A percentile compares a stretch with the other conserved stretches of the same genome.
These are phyloP conservation scores for Hylaeus volcanicus DNA, from an alignment of 1,140 invertebrate genomes.

Conservation along the genomic window DNA sequence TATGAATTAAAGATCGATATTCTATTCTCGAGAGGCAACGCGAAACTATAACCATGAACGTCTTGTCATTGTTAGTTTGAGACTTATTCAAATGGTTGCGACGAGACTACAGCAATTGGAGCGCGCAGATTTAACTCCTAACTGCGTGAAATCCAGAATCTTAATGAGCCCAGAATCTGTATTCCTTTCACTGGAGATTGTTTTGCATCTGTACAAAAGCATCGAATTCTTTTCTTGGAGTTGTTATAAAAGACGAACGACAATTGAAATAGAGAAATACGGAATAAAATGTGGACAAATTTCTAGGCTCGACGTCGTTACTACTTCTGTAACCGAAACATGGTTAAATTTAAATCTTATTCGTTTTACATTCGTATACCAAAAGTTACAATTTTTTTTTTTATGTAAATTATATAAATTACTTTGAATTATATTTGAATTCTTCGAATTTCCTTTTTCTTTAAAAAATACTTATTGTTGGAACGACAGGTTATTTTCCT, in stretches of 20 bases:
- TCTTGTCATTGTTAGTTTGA: background rate
- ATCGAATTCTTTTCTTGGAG: background rate
- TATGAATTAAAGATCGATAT: background rate
- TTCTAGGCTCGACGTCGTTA: background rate
- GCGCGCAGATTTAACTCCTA: background rate
- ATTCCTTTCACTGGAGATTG: background rate
- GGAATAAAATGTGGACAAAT: background rate
- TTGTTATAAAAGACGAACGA: background rate
- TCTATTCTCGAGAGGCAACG: background rate
- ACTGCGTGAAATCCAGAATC: constrained; percentile 14
- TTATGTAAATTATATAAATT: too few species aligned
- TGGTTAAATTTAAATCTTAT: background rate
- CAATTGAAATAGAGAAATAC: background rate
- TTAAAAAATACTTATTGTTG: background rate
- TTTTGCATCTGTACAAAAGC: background rate
- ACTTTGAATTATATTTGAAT: background rate
- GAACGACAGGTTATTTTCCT: background rate
- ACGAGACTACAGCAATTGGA: background rate
- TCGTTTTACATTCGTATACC: background rate
- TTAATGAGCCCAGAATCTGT: constrained; percentile 4
- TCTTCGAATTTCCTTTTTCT: background rate
- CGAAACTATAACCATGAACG: background rate
- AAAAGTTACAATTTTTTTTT: background rate
- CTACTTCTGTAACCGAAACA: background rate
- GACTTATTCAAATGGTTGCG: background rate